Percentiles rank a stretch among this genome's conserved stretches.
phyloP scores from a whole-genome alignment of 2,113 vertebrate species.

The Elachura formosa region DNA sequence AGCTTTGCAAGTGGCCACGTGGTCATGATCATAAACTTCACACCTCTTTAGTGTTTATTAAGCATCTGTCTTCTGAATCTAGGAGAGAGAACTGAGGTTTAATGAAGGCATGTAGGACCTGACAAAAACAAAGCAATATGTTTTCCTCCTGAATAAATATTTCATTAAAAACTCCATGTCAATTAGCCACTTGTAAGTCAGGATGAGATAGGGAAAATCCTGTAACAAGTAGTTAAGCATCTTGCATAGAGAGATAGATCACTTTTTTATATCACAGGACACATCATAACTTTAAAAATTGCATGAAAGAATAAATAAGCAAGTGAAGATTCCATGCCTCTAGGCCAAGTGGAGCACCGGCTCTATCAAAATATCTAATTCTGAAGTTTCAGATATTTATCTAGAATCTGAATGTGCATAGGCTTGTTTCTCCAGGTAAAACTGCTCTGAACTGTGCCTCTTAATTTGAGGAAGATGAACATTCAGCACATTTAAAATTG shows the following conservation, averaged over 20 bases:
- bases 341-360: neutral
- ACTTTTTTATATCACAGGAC: neutral
- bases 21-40: neutral
- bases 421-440: neutral
- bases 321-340: neutral
- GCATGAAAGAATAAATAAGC: neutral
- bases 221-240: neutral
- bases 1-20: neutral
- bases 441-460: neutral
- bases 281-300: neutral
- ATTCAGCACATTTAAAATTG: neutral
- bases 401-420: neutral
- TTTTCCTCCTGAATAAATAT: constrained; percentile 9
- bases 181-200: neutral
- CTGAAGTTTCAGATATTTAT: neutral
- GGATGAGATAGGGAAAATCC: neutral
- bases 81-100: neutral
- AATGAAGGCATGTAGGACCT: neutral
- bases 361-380: neutral
- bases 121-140: neutral
- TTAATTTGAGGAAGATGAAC: neutral
- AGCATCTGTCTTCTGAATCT: neutral
- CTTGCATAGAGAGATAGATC: neutral
- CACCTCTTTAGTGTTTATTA: neutral
- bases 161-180: neutral